Evolutionary conservation across 2,888 invertebrate species (phyloP).

Genomic region (Ephialtes manifestator): DNA sequence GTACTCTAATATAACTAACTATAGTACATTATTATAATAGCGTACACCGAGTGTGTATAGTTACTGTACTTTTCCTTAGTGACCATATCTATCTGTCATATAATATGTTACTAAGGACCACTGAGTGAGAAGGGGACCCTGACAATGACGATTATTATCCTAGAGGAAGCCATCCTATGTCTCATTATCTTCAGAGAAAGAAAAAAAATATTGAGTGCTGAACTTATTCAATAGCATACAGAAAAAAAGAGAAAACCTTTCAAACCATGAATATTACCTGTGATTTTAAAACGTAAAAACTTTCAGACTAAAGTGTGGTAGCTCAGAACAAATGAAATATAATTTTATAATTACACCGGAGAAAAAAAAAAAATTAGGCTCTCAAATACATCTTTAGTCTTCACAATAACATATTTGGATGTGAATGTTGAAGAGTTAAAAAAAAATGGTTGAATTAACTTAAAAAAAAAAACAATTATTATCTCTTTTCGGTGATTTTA

Average conservation of each 20-base stretch:
- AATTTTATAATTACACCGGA: background rate
- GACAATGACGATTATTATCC: conserved; percentile 12
- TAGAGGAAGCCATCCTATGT: background rate
- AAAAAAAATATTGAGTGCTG: conserved; percentile 6
- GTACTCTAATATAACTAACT: conserved; percentile 4
- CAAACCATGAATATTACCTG: background rate
- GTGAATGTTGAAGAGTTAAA: no score
- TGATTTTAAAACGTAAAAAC: background rate
- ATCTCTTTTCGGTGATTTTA: no score
- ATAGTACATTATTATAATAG: conserved; percentile 22
- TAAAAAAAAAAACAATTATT: no score
- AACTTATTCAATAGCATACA: background rate
- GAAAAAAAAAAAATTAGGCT: no score
- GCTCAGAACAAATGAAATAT: background rate
- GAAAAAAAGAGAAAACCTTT: conserved; percentile 4
- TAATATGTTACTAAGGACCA: background rate
- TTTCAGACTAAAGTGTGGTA: no score
- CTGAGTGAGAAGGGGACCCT: background rate
- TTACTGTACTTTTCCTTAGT: conserved; percentile 21
- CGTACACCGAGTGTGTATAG: background rate
- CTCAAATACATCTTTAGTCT: no score
- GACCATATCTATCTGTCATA: conserved; percentile 1
- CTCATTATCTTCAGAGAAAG: background rate
- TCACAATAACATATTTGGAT: no score
- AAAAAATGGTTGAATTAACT: no score